phyloP scores from a whole-genome alignment of 1,140 invertebrate genomes.

The Myzus persicae region DNA sequence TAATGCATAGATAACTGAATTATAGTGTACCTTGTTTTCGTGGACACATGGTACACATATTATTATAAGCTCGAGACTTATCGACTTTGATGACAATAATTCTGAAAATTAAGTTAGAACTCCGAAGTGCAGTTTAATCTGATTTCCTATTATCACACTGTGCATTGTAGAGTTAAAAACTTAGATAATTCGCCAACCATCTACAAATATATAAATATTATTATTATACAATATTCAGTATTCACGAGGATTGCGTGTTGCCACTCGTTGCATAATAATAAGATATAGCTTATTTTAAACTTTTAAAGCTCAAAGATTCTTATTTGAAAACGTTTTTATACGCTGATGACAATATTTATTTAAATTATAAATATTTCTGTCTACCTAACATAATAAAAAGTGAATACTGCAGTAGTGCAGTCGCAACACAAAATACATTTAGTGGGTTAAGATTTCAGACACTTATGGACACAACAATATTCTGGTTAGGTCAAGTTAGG shows the following conservation, averaged over 20 bases:
- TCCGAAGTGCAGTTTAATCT: neutral
- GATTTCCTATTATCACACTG: neutral
- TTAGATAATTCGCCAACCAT: neutral
- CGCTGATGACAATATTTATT: neutral
- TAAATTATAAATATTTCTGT: neutral
- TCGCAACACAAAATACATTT: neutral
- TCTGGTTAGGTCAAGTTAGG: no score
- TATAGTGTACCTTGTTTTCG: no score
- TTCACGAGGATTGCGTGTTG: neutral
- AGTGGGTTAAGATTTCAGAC: neutral
- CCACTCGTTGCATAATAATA: no score
- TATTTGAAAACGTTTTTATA: no score
- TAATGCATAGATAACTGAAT: no score
- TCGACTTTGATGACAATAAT: neutral
- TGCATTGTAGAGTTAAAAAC: neutral
- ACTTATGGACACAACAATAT: neutral
- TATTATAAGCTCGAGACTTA: rapidly evolving
- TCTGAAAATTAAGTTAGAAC: neutral
- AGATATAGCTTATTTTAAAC: neutral
- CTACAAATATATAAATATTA: neutral
- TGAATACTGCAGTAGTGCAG: neutral
- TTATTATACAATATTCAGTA: neutral
- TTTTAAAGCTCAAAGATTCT: no score
- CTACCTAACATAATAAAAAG: neutral
- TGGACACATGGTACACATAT: no score